Evolutionary conservation across 2,797 vertebrate genomes (phyloP), one percentile per base, ranked within the genome.

Genomic region (Eutrigla gurnardus): DNA sequence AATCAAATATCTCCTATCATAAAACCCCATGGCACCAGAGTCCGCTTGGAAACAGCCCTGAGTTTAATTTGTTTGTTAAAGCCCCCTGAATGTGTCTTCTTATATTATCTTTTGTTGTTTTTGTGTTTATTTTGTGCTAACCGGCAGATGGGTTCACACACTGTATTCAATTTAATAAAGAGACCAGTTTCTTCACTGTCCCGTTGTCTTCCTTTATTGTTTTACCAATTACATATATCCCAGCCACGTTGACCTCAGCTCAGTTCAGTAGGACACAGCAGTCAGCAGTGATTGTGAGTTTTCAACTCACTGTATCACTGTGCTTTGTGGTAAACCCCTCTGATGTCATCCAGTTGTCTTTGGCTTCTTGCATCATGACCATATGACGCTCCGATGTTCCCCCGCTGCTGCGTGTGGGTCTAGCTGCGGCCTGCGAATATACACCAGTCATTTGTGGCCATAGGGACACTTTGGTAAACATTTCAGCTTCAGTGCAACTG

Each of bases 391-490:
- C 58, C 61, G 39, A 69, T 43, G 61, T 73, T 75, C 46, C 62
- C 65, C 65, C 37, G 9, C 67, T 73, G 66, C 46, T 65, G 78
- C 12, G 12, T 75, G 77, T 74, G 75, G 70, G 54, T 73, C 37
- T 81, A 73, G 35, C 62, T 70, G 75, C 67, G 70, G 81, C 36
- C 43, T 76, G 66, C 64, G 59, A 73, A 66, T 64, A 81, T 47
- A 74, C 6, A 87, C 77, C 64, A 79, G 80, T 81, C 81, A 80
- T 83, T 86, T 86, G 85, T 89, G 87, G 88, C 68, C 52, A 66
- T 3, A 0, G 17, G 61, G 73, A 77, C 65, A 83, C 72, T 79
- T 88, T 71, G 82, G 77, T 86, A 86, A 88, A 83, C 82, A 86
- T 88, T 82, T 75, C 72, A 84, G 76, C 72, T 85, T 87, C 42